These are phyloP conservation scores for Heliconius eleuchia DNA, from an alignment of 1,140 invertebrate species.

Conservation along the genomic window DNA sequence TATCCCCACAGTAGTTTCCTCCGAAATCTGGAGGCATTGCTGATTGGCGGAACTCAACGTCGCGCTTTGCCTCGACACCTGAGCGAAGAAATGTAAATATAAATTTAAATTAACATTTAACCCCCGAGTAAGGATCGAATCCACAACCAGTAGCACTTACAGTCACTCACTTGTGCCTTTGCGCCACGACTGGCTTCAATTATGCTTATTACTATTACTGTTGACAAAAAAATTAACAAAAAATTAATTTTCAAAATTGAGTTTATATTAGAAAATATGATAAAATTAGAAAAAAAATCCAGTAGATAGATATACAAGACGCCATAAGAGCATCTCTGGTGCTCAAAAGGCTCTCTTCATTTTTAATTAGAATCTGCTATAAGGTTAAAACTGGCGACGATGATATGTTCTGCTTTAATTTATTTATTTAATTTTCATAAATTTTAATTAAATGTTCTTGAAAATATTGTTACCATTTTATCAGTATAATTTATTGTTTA, in stretches of 20 bases:
- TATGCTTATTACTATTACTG: no score
- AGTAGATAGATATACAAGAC: neutral
- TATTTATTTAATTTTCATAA: neutral
- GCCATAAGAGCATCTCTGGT: neutral
- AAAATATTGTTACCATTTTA: neutral
- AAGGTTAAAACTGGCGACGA: slow-evolving; percentile 1
- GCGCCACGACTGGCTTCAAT: no score
- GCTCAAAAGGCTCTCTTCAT: neutral
- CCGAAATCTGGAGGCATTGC: no score
- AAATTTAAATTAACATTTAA: no score
- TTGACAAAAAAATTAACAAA: neutral
- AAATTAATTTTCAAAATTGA: neutral
- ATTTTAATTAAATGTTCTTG: neutral
- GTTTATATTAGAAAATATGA: neutral
- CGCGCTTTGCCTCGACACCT: no score
- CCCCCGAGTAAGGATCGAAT: no score
- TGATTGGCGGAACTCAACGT: no score
- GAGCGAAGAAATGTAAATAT: no score
- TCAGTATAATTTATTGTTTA: no score
- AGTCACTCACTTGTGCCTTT: no score
- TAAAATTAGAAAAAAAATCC: neutral
- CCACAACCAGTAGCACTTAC: no score
- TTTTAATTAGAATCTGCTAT: slow-evolving; percentile 5
- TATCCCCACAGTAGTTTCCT: no score
- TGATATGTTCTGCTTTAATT: neutral